Evolutionary conservation across 2,113 vertebrate genomes (phyloP), one percentile per base, ranked within the genome.

Genomic region (Eulemur rufifrons): DNA sequence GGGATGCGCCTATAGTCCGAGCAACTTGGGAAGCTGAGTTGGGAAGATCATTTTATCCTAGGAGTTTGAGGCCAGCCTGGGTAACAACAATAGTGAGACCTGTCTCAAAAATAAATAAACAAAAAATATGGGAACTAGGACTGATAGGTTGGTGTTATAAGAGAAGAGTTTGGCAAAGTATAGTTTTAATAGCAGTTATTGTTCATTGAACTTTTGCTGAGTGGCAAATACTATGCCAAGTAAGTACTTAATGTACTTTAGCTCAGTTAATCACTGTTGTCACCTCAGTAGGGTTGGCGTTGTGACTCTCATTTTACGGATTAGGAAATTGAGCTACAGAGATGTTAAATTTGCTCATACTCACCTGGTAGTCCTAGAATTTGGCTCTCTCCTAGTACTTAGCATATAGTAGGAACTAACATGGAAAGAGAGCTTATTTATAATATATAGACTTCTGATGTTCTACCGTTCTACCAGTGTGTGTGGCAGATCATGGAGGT

Each of bases 261-360:
- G 52, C 23, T 94, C 18, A 84, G 6, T 54, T 54, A 54, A 88
- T 96, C 73, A 89, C 78, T 15, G 1, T 63, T 42, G 66, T 83
- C 6, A 39, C 69, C 32, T 82, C 45, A 73, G 27, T 76, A 64
- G 34, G 29, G 5, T 71, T 93, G 23, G 50, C n/a, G 10, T 89
- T 73, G 37, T 64, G 78, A 37, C 73, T 39, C 6, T 91, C 5
- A 42, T 29, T 80, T 92, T 91, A 84, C 27, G 52, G 80, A 59
- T 74, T 66, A 59, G 93, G n/a, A 89, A 92, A 76, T 23, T 32
- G 87, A 89, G 91, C 18, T 83, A 37, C 50, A 59, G 77, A 89
- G 39, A 32, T n/a, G 12, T 84, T 59, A 56, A 39, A 39, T 61
- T 66, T 52, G 32, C 71, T 68, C 4, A 54, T 4, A 25, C 39